Conservation (phyloP, 1,140 invertebrate species). For the Drosophila arawakana region DNA sequence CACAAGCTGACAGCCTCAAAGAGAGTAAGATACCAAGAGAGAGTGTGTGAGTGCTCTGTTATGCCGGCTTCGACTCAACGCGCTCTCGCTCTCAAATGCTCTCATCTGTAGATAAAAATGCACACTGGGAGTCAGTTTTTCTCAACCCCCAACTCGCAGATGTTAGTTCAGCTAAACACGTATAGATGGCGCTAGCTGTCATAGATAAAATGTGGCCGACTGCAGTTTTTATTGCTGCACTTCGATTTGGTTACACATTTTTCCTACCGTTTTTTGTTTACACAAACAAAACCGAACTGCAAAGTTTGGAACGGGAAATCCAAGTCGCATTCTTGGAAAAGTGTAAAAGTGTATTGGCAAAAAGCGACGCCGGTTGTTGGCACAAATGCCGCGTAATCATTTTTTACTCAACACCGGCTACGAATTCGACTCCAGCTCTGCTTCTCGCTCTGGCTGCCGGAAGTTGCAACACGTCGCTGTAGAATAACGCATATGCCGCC, state of each 20-base stretch:
- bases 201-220: conserved; percentile 36
- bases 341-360: conserved; percentile 57
- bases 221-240: conserved; percentile 39
- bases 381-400: conserved; percentile 76
- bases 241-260: conserved; percentile 5
- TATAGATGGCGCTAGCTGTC: conserved; percentile 59
- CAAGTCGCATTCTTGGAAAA: conserved; percentile 71
- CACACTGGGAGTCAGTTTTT: conserved; percentile 32
- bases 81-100: conserved; percentile 24
- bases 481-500: conserved; percentile 63
- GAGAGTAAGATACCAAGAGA: neutral
- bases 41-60: conserved; percentile 15
- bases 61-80: conserved; percentile 27
- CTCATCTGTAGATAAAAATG: conserved; percentile 43
- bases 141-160: conserved; percentile 3
- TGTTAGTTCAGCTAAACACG: conserved; percentile 55
- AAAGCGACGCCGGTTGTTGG: conserved; percentile 70
- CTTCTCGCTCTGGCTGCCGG: conserved; percentile 42
- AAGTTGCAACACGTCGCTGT: conserved; percentile 75
- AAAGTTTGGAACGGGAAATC: conserved; percentile 20
- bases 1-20: conserved; percentile 5
- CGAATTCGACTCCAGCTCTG: conserved; percentile 8
- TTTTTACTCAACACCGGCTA: conserved; percentile 51
- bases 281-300: conserved; percentile 16
- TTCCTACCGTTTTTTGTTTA: conserved; percentile 49